phyloP scores from a whole-genome alignment of 2,113 vertebrate genomes.

The Pedetes capensis region DNA sequence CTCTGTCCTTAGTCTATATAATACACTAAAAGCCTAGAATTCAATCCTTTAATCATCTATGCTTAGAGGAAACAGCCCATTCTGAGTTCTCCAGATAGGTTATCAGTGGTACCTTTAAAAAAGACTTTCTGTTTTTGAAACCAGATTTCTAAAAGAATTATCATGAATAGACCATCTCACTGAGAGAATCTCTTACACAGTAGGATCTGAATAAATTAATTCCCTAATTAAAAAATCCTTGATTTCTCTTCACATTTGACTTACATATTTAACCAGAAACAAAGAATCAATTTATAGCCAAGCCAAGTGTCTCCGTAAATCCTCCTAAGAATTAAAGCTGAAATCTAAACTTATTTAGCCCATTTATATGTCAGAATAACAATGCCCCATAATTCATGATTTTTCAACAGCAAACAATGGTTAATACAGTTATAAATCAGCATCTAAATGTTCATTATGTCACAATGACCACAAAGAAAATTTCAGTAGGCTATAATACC shows the following conservation, averaged over 20 bases:
- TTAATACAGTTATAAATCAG: neutral
- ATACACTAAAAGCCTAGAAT: constrained; percentile 49
- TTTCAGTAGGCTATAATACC: neutral
- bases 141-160: constrained; percentile 42
- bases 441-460: neutral
- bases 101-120: constrained; percentile 44
- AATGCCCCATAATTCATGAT: neutral
- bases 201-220: constrained; percentile 53
- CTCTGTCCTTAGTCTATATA: constrained; percentile 41
- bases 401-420: neutral
- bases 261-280: constrained; percentile 53
- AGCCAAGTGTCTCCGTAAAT: neutral
- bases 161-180: neutral
- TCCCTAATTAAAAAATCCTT: neutral
- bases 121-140: constrained; percentile 47
- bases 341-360: neutral
- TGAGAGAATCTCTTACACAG: constrained; percentile 41
- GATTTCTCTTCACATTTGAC: constrained; percentile 6
- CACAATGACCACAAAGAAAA: constrained; percentile 1
- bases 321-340: constrained; percentile 14
- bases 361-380: constrained; percentile 7
- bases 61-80: constrained; percentile 55
- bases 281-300: constrained; percentile 45
- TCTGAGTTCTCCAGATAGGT: neutral
- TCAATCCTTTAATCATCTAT: constrained; percentile 37